These are phyloP conservation scores for Hippocampus kuda DNA, from an alignment of 2,797 vertebrate genomes.

Conservation along the genomic window DNA sequence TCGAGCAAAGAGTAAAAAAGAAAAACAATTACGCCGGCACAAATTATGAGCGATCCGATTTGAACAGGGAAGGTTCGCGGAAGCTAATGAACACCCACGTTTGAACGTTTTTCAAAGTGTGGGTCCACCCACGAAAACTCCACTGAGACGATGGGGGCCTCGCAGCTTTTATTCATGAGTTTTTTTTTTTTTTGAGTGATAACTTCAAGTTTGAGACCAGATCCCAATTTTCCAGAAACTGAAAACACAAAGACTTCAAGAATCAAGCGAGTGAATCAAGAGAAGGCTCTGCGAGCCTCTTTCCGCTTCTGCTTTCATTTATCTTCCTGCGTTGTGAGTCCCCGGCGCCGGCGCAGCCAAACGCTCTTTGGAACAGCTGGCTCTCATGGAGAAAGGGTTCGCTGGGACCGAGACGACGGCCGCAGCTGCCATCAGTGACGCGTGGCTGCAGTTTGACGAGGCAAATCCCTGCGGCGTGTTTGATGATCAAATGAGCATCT, in stretches of 20 bases:
- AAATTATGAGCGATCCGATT: too few relatives aligned
- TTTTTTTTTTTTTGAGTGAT: too few relatives aligned
- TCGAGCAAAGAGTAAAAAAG: background rate
- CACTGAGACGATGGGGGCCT: too few relatives aligned
- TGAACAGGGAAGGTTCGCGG: too few relatives aligned
- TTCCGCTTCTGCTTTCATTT: constrained; percentile 49
- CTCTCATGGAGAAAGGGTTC: constrained; percentile 56
- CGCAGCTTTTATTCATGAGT: too few relatives aligned
- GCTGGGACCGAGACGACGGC: constrained; percentile 11
- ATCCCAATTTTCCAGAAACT: background rate
- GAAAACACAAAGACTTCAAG: background rate
- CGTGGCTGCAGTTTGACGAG: constrained; percentile 16
- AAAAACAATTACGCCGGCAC: too few relatives aligned
- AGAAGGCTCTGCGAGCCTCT: constrained; percentile 12
- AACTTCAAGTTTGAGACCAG: background rate
- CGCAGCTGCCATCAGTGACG: constrained; percentile 8
- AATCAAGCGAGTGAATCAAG: background rate
- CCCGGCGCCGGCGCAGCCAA: constrained; percentile 34
- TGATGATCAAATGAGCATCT: constrained; percentile 1
- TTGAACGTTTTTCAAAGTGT: too few relatives aligned
- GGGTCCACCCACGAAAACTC: too few relatives aligned
- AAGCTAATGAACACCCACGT: too few relatives aligned
- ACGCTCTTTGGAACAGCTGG: constrained; percentile 58
- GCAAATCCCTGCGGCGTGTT: background rate
- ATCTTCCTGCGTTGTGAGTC: constrained; percentile 43